Evolutionary conservation across 2,113 vertebrate species (phyloP), one percentile per base, ranked within the genome.

Genomic region (Cyprinodon variegatus): DNA sequence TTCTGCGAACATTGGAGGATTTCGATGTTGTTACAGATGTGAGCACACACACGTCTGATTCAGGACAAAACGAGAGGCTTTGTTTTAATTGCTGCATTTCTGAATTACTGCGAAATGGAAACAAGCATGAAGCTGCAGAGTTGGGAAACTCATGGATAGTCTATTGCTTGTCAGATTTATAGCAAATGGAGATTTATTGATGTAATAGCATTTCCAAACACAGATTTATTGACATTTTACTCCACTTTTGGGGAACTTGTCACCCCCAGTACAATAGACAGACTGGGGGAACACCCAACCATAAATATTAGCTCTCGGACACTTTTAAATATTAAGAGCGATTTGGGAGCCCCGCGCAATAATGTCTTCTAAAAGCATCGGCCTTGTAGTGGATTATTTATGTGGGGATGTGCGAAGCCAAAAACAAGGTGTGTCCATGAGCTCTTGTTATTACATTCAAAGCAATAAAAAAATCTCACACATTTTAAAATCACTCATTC

Each of bases 381-480:
- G 82, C 79, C 90, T 88, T 86, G 86, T 88, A 81, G 85, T 73
- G 70, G 91, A 90, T 93, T 92, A 94, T 95, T 95, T 94, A 94
- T 94, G 90, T 82, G 90, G 74, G 63, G 83, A 87, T 64, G 66
- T 60, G 77, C 59, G 65, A 88, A 90, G 88, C 88, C 86, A 90
- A 93, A 93, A 92, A 88, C 88, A 91, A 93, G 93, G 93, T 92
- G 93, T 94, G 94, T 91, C 91, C 89, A 76, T 62, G 81, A 85
- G 87, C 84, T 89, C 89, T 88, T 93, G 89, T 91, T 90, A 88
- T 91, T 91, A 84, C 90, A 83, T 85, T 82, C 68, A 50, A 72
- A 81, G 86, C 90, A 90, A 90, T 94, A 92, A 93, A 95, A 94
- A 82, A 94, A 82, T 76, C 50, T 57, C 63, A 70, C 80, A 73